phyloP scores from a whole-genome alignment of 2,113 vertebrate species.

The Cephalopterus ornatus region DNA sequence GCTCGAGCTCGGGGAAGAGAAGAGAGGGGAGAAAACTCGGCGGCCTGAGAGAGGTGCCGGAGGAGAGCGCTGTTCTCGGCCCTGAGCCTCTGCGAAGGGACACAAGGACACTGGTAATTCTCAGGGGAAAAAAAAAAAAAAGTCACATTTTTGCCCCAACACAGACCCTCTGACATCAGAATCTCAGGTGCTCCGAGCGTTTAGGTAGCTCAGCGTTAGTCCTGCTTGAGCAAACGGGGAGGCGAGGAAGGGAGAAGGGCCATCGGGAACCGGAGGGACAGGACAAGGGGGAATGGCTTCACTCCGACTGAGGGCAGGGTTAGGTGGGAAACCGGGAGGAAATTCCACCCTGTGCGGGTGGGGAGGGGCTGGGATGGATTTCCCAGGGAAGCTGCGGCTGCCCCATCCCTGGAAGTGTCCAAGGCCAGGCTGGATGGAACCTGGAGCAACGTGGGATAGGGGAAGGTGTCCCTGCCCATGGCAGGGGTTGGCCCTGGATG shows the following conservation, averaged over 20 bases:
- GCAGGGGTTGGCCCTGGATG: not conserved
- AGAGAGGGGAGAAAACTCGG: not conserved
- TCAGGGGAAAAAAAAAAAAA: not conserved
- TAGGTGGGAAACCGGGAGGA: not conserved
- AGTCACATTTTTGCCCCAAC: not conserved
- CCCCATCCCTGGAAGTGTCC: not conserved
- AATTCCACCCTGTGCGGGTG: not conserved
- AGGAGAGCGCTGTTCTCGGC: conserved; percentile 7
- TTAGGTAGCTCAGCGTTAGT: not conserved
- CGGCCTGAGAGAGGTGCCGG: not conserved
- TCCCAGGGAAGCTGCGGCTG: not conserved
- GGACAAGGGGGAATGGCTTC: not conserved
- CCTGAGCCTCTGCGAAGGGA: not conserved
- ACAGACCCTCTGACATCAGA: not conserved
- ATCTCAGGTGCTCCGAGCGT: not conserved
- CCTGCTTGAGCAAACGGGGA: not conserved
- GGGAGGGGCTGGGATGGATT: not conserved
- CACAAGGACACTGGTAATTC: not conserved
- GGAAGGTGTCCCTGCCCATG: not conserved
- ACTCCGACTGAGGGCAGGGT: not conserved
- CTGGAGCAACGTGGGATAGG: not conserved
- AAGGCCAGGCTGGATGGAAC: not conserved
- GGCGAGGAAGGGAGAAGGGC: not conserved
- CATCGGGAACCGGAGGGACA: not conserved
- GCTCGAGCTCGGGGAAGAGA: not conserved